phyloP scores from a whole-genome alignment of 1,140 invertebrate genomes.

The Lepidurus apus region DNA sequence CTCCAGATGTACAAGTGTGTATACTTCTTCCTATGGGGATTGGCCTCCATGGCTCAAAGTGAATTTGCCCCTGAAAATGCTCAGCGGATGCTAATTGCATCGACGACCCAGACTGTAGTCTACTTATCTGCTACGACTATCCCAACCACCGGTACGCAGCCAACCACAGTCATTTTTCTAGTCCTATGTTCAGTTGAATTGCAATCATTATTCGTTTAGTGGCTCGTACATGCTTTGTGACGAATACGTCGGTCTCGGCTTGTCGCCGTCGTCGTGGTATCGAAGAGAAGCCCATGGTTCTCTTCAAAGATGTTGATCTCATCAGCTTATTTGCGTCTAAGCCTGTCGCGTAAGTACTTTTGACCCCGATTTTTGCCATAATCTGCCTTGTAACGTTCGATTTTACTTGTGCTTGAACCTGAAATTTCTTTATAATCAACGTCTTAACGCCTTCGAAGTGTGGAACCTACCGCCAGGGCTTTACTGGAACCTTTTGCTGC shows the following conservation, averaged over 20 bases:
- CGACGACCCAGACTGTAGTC: neutral
- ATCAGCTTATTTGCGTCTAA: neutral
- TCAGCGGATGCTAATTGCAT: neutral
- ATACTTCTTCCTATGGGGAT: neutral
- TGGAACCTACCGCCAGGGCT: neutral
- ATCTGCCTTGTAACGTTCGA: no score
- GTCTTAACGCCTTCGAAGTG: neutral
- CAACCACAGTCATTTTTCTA: neutral
- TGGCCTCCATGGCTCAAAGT: neutral
- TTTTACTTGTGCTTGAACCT: no score
- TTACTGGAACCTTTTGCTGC: neutral
- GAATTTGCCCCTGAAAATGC: neutral
- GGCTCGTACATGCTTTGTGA: neutral
- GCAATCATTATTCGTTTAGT: neutral
- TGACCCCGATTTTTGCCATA: neutral
- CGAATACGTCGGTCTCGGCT: neutral
- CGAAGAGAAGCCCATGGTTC: neutral
- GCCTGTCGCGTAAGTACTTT: neutral
- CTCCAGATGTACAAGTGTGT: neutral
- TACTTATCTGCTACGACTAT: neutral
- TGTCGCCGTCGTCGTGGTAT: conserved; percentile 30
- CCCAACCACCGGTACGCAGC: neutral
- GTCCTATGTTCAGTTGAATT: neutral
- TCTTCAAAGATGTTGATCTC: neutral
- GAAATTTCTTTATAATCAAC: no score